These are phyloP conservation scores for Phrynocephalus vlangalii DNA, from an alignment of 2,797 vertebrate species.

Conservation along the genomic window DNA sequence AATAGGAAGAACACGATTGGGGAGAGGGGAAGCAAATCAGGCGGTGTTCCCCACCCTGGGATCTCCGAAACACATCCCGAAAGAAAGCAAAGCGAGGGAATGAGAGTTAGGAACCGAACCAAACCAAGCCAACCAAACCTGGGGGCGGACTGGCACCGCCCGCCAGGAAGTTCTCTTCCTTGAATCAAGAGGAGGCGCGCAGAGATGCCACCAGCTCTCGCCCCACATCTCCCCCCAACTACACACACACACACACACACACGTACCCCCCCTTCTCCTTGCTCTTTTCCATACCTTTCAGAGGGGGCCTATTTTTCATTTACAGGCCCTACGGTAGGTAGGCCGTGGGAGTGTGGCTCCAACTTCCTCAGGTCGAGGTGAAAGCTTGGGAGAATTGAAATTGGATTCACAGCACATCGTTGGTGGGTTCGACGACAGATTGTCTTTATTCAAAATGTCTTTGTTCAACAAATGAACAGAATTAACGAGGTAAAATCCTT, in stretches of 20 bases:
- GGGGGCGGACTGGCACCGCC: no score
- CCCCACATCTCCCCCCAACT: background rate
- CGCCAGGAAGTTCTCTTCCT: no score
- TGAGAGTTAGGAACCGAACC: background rate
- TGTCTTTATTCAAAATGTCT: conserved; percentile 99
- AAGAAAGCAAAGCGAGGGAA: background rate
- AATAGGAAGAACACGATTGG: background rate
- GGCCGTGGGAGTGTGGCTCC: background rate
- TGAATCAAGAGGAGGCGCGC: no score
- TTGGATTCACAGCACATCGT: conserved; percentile 72
- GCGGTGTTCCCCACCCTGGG: background rate
- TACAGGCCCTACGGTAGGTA: background rate
- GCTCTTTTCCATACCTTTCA: background rate
- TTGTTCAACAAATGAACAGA: conserved; percentile 94
- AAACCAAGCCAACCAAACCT: background rate
- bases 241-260: no score
- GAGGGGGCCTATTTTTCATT: background rate
- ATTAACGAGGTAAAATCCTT: conserved; percentile 91
- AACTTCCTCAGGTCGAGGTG: background rate
- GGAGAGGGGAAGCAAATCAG: no score
- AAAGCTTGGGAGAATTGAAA: conserved; percentile 25
- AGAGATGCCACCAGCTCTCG: background rate
- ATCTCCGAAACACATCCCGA: background rate
- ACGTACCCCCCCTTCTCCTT: no score
- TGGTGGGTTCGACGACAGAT: conserved; percentile 90